Evolutionary conservation across 2,888 invertebrate species (phyloP), one percentile per base, ranked within the genome.

Genomic region (Ophion costatus): DNA sequence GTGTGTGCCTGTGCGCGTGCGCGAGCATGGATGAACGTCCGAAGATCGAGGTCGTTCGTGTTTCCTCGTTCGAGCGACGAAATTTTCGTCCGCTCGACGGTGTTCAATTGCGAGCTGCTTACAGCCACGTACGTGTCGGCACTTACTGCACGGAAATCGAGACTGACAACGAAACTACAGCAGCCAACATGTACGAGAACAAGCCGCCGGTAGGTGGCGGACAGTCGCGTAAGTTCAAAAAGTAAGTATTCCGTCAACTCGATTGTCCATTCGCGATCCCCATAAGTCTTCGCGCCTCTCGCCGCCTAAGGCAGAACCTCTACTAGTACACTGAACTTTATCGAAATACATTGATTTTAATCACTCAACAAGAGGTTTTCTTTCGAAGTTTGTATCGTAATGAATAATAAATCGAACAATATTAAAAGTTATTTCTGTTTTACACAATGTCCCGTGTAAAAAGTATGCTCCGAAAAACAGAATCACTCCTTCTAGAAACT

Each of bases 21-120:
- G 61, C 24, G 71, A 57, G 77, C 29, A 86, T 86, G 89, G 90
- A 90, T 70, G 84, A 86, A 67, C 89, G 91, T 59, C 92, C 93
- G 74, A 93, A 92, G 87, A 93, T 93, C 87, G 93, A 93, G 87
- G 89, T 92, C 64, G 90, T 92, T 57, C 91, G 92, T n/a, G 91
- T 93, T 61, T 91, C 93, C 45, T 91, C 93, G 77, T 91, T 89
- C 85, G 92, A 92, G 78, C 90, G 92, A 38, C 88, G 87, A 67
- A 91, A 91, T 89, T 92, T 92, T 89, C 92, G 92, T 76, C 92
- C 92, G 22, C 84, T 92, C 76, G 93, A 93, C 81, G 92, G 93
- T 71, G 90, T 93, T 78, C 92, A 92, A 87, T 88, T 92, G 79
- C 88, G 92, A 69, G 91, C 92, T 45, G 90, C 91, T 59, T 93